Evolutionary conservation across 2,113 vertebrate species (phyloP).

Genomic region (Vulpes lagopus): DNA sequence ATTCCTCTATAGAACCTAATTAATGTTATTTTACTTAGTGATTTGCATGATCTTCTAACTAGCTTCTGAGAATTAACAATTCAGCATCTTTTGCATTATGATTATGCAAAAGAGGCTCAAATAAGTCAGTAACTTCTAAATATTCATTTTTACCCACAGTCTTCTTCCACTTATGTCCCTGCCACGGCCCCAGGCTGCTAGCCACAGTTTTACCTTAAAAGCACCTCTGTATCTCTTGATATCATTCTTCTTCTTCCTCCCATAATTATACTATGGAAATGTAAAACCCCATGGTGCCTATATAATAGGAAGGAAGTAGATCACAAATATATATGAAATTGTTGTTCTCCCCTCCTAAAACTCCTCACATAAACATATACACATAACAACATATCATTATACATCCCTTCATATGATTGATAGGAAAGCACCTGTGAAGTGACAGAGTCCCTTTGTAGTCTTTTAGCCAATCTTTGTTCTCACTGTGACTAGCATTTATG

Average conservation of each 20-base stretch:
- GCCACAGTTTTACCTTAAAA: not conserved
- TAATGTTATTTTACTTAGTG: constrained; percentile 51
- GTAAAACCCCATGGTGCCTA: not conserved
- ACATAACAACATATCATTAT: not conserved
- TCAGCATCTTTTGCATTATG: constrained; percentile 6
- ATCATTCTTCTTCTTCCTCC: not conserved
- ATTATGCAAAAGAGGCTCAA: not conserved
- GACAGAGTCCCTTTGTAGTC: not conserved
- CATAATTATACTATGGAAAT: not conserved
- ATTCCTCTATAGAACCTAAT: not conserved
- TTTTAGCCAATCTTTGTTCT: not conserved
- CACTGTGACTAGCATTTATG: not conserved
- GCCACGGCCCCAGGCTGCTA: not conserved
- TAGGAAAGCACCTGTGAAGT: not conserved
- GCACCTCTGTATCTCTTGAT: not conserved
- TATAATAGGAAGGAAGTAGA: not conserved
- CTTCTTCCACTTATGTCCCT: not conserved
- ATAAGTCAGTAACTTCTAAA: not conserved
- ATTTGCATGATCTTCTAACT: constrained; percentile 27
- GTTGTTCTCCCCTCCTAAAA: not conserved
- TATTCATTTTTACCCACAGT: not conserved
- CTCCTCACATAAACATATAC: not conserved
- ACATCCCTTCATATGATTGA: not conserved
- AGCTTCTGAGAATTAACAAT: constrained; percentile 35
- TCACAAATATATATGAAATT: not conserved